Conservation (phyloP, 2,797 vertebrate species). For the Catharus ustulatus region DNA sequence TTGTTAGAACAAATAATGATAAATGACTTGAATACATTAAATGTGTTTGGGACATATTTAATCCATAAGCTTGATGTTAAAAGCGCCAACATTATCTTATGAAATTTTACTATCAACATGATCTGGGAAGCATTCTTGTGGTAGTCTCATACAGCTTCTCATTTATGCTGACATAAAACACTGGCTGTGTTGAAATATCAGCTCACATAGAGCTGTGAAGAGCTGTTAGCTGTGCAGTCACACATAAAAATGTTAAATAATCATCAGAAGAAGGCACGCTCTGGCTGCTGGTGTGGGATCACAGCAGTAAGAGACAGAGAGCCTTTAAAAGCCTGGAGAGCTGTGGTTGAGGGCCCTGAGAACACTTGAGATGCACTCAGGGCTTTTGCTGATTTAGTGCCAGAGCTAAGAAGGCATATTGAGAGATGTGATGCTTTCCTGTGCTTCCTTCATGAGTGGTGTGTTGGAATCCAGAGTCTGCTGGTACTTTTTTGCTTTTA, state of each 20-base stretch:
- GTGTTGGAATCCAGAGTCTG: background rate
- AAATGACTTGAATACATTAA: slow-evolving; percentile 19
- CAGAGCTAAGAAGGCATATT: background rate
- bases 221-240: background rate
- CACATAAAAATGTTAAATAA: background rate
- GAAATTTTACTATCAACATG: slow-evolving; percentile 15
- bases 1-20: slow-evolving; percentile 35
- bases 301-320: background rate
- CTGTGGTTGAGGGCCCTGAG: background rate
- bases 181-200: background rate
- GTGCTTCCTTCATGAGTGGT: background rate
- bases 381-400: background rate
- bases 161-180: background rate
- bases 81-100: background rate
- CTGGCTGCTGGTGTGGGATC: background rate
- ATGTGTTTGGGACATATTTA: slow-evolving; percentile 29
- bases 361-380: background rate
- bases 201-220: background rate
- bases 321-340: background rate
- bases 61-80: slow-evolving; percentile 42
- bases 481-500: background rate
- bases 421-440: background rate
- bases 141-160: background rate
- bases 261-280: background rate
- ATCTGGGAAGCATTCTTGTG: background rate